Base-by-base conservation (phyloP, 2,888 invertebrate species). In the Boloria selene region DNA sequence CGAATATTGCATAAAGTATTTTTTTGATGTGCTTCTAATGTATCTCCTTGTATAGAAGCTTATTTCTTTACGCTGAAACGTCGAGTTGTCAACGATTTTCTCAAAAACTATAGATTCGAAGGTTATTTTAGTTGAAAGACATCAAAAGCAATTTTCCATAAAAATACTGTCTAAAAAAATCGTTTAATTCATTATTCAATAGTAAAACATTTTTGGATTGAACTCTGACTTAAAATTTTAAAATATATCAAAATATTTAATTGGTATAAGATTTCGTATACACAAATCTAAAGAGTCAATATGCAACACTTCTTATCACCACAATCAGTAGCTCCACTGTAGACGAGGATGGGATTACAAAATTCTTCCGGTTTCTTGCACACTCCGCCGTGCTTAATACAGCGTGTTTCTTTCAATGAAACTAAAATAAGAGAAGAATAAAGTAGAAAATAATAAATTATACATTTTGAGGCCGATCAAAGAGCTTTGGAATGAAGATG, bases 401-500 rank as follows among this genome's bases (percentile, higher is more conserved):
- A 87, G 42, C 87, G 77, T 0, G 82, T 85, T 54, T 87, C 87
- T 67, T 78, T 85, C 44, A 74, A 63, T 18, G 87, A 86, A 47
- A 80, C 86, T 87, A 79, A 10, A 69, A 82, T 67, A 50, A 70
- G 47, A 54, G 13, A n/a, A 44, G 6, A 62, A 45, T 14, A 4
- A 54, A 13, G 13, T 56, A 56, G 14, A 44, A 14, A 17, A 44
- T 38, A 38, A 38, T 10, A 7, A 38, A 38, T 38, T 10, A 38
- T 38, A 10, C 31, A 38, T 38, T 38, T 38, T 10, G 31, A 38
- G 31, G 31, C 10, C 31, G 31, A 38, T 38, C 10, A 38, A 38
- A 38, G 31, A 38, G 10, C 31, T 38, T 6, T 13, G 3, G 31
- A 45, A 14, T 18, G 22, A 2, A 51, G 14, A 13, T 26, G n/a